Evolutionary conservation across 2,797 vertebrate species (phyloP), one percentile per base, ranked within the genome.

Genomic region (Melanotaenia trifasciata): DNA sequence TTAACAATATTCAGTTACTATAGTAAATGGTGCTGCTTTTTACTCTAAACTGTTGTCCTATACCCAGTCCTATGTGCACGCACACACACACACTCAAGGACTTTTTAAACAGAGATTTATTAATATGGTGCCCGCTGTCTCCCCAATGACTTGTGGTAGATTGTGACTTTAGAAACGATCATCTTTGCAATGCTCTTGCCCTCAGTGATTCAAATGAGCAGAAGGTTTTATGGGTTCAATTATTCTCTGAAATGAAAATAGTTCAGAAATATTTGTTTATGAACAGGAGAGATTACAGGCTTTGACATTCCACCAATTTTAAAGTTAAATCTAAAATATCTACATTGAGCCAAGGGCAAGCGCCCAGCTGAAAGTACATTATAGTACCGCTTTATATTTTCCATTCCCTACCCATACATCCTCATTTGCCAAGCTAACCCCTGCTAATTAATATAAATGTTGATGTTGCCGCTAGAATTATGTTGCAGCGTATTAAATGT

Each of bases 11-110:
- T 94, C 88, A 93, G 91, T 94, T 93, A 94, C 89, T 93, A 89
- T 91, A 89, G 94, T 94, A 93, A 93, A 95, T 93, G 95, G 95
- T 95, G 95, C 95, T 95, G 94, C 94, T 95, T 95, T 95, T 89
- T 95, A 95, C 93, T 94, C 94, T 93, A 74, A 93, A 93, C 90
- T 90, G 87, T 93, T 90, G 91, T 94, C 92, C 91, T 92, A 91
- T 91, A 90, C 87, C 90, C 81, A 90, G 86, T 92, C 92, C 89
- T 90, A 89, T 87, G 91, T 92, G 87, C 92, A 92, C 91, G 89
- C 90, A 92, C 88, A 91, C 80, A 82, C 75, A 78, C 78, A 87
- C 84, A 92, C 89, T 92, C 92, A 90, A 89, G 89, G 89, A 95
- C 93, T 94, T 94, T 94, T 94, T 93, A 93, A 93, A 90, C 79